Conservation (phyloP, 2,797 vertebrate genomes). For the Heliangelus exortis region DNA sequence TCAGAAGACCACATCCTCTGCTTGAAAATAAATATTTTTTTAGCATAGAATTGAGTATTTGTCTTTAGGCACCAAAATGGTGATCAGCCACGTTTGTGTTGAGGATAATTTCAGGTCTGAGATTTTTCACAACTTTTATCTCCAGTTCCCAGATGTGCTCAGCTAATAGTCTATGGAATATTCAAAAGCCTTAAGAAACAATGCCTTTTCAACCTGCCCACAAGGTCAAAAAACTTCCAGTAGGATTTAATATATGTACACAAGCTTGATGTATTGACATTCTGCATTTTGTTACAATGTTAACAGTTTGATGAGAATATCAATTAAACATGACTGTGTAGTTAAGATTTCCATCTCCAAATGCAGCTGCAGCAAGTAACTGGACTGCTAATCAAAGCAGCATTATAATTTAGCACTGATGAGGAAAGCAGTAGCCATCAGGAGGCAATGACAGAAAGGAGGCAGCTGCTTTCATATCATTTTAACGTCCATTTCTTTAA, state of each 20-base stretch:
- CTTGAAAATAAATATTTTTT: neutral
- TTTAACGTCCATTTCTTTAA: constrained; percentile 65
- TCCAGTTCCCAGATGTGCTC: neutral
- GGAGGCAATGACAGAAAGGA: constrained; percentile 33
- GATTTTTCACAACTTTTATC: constrained; percentile 21
- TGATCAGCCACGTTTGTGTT: neutral
- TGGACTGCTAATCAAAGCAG: constrained; percentile 43
- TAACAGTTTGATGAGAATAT: constrained; percentile 58
- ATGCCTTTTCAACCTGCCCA: neutral
- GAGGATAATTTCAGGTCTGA: neutral
- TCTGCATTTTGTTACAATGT: neutral
- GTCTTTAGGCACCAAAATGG: neutral
- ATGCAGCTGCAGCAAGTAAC: constrained; percentile 53
- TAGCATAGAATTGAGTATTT: neutral
- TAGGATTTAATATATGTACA: neutral
- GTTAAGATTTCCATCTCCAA: constrained; percentile 52
- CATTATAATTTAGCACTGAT: constrained; percentile 58
- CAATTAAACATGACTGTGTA: constrained; percentile 45
- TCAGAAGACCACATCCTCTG: neutral
- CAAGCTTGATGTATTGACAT: constrained; percentile 4
- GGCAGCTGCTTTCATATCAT: constrained; percentile 51
- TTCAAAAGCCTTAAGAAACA: constrained; percentile 1
- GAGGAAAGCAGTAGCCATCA: constrained; percentile 30
- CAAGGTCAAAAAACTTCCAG: constrained; percentile 37
- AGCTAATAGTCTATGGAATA: constrained; percentile 19